Base-by-base conservation (phyloP, 2,113 vertebrate species). In the Grantiella picta region DNA sequence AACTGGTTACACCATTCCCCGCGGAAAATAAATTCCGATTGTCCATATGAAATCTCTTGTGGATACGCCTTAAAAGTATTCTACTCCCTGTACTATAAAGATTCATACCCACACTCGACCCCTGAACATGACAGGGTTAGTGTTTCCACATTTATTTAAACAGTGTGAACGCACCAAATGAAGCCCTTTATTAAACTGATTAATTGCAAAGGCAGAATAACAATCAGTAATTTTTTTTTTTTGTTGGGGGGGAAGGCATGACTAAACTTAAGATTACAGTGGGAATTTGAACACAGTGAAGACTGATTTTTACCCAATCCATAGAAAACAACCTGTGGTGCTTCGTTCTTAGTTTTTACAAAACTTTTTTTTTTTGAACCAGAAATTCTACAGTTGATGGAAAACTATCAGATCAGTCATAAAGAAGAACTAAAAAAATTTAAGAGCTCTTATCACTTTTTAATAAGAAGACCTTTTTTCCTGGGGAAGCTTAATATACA, bases 21-120 rank as follows among this genome's bases (percentile, higher is more conserved):
- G 83, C n/a, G 89, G 97, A 98, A 98, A 99, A 99, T 99, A 98
- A 98, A 99, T 99, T 99, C 97, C 90, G 89, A 97, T 98, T 98
- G 98, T 98, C 98, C 97, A 82, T 96, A 95, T 96, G 88, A 97
- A 98, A 97, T 98, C 98, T 98, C 98, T 98, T 97, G 97, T 97
- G 98, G 96, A 97, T 98, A 96, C 12, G 97, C 96, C 97, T 97
- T 98, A 97, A 98, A 98, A 98, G 98, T 98, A 97, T 98, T 98
- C 98, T 98, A 97, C 96, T 96, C 94, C 97, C 92, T 96, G 95
- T 96, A 91, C 45, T 96, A 91, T 91, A 89, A 95, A 98, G 96
- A 98, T 98, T 98, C 97, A 98, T 98, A 98, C 98, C 97, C 97
- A 98, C 95, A 98, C 98, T 98, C 96, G 88, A 98, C 97, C 97